Percentiles rank a stretch among this genome's conserved stretches.
Conservation (phyloP, 2,888 invertebrate species). For the Sarcophaga variegata region DNA sequence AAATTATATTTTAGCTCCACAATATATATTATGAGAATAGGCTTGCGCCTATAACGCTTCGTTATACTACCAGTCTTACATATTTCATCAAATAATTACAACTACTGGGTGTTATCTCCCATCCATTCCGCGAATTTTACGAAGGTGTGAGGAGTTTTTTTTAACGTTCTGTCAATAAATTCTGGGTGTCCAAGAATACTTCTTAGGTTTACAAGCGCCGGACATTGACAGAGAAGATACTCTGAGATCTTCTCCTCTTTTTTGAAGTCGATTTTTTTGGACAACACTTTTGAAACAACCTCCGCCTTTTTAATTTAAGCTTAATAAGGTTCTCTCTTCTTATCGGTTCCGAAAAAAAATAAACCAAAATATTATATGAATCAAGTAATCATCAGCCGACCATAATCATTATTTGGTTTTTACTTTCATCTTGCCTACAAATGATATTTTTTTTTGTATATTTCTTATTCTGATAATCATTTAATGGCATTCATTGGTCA, state of each 20-base stretch:
- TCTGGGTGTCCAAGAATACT: too few species aligned
- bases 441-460: not conserved
- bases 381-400: conserved; percentile 13
- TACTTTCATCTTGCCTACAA: conserved; percentile 52
- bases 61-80: too few species aligned
- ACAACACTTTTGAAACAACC: not conserved
- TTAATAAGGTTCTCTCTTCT: conserved; percentile 19
- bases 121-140: too few species aligned
- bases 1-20: not conserved
- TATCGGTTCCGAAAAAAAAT: conserved; percentile 29
- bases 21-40: not conserved
- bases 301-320: conserved; percentile 14
- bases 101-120: too few species aligned
- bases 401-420: conserved; percentile 10
- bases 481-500: conserved; percentile 59
- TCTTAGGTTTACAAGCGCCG: too few species aligned
- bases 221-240: too few species aligned
- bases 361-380: conserved; percentile 2
- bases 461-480: conserved; percentile 38
- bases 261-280: too few species aligned
- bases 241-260: too few species aligned
- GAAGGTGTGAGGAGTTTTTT: too few species aligned
- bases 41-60: too few species aligned
- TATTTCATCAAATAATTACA: too few species aligned
- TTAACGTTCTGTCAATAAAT: too few species aligned